Evolutionary conservation across 30 jellyfish, hydroid and myxozoan genomes (phyloP).

Genomic region (Haliclystus octoradiatus): DNA sequence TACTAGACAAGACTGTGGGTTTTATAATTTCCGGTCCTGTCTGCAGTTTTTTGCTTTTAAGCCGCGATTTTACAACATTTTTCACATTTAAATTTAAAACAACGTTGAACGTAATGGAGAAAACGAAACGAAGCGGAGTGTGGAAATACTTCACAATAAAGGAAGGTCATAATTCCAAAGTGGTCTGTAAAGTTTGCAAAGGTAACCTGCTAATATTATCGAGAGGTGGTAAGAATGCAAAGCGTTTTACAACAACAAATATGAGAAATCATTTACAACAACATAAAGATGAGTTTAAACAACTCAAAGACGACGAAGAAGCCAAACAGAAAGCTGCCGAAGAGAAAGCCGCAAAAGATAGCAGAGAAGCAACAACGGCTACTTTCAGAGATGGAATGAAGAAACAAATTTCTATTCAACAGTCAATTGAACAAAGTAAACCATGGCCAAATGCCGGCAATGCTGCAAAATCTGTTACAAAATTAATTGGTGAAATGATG

Average conservation of each 20-base stretch:
- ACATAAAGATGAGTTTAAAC: neutral
- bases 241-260: neutral
- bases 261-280: neutral
- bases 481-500: constrained; percentile 24
- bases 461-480: constrained; percentile 12
- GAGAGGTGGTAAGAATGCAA: neutral
- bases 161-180: neutral
- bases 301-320: neutral
- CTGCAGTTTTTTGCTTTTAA: too few species aligned
- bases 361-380: neutral
- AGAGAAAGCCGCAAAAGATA: neutral
- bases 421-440: constrained; percentile 5
- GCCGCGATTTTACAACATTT: too few species aligned
- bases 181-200: neutral
- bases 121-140: neutral
- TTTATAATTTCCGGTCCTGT: too few species aligned
- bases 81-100: too few species aligned
- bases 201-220: neutral
- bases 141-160: neutral
- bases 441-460: constrained; percentile 20
- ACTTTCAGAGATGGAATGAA: neutral
- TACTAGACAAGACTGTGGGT: too few species aligned
- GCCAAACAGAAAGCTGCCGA: neutral
- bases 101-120: too few species aligned
- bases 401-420: constrained; percentile 11